Evolutionary conservation across 2,113 vertebrate genomes (phyloP).

Genomic region (Ailuropoda melanoleuca): DNA sequence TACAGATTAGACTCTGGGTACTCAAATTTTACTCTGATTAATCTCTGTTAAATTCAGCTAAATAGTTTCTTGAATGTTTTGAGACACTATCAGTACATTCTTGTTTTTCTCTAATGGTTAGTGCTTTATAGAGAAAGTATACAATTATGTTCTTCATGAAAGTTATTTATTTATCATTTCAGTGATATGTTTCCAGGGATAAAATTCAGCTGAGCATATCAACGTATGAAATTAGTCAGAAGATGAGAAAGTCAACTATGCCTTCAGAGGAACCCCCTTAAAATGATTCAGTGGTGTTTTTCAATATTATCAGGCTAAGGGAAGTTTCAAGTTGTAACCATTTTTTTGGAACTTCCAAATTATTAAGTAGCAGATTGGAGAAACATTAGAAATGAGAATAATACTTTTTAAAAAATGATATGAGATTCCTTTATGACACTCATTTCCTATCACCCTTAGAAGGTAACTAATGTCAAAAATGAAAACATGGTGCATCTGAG

Average conservation of each 20-base stretch:
- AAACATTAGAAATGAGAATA: slow-evolving; percentile 29
- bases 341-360: neutral
- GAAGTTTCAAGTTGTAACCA: neutral
- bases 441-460: neutral
- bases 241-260: neutral
- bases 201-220: slow-evolving; percentile 26
- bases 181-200: neutral
- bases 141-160: neutral
- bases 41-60: slow-evolving; percentile 23
- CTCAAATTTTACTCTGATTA: slow-evolving; percentile 41
- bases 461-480: slow-evolving; percentile 35
- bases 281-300: slow-evolving; percentile 34
- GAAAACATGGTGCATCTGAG: slow-evolving; percentile 11
- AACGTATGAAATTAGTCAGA: neutral
- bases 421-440: neutral
- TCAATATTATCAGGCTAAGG: neutral
- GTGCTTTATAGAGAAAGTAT: neutral
- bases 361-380: neutral
- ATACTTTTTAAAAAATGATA: neutral
- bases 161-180: slow-evolving; percentile 27
- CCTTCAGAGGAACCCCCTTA: neutral
- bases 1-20: neutral
- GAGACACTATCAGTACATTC: neutral
- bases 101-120: slow-evolving; percentile 10
- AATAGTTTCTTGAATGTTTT: neutral